A percentile compares a stretch with the other conserved stretches of the same genome.
Conservation (phyloP, 2,797 vertebrate species). For the Diplodus sargus region DNA sequence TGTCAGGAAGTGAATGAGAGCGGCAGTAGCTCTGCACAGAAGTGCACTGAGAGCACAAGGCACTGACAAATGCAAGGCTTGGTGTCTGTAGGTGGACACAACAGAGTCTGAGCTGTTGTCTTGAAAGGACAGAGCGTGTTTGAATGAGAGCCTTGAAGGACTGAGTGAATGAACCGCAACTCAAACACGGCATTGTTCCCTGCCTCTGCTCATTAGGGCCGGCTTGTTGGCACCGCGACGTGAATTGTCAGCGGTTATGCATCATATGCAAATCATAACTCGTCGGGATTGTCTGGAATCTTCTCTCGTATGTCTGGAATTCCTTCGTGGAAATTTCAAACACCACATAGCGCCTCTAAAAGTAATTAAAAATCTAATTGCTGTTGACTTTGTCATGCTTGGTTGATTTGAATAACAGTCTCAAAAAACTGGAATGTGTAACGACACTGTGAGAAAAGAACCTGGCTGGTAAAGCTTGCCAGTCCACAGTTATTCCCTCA, state of each 20-base stretch:
- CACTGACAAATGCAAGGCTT: conserved; percentile 27
- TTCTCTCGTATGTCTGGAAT: conserved; percentile 44
- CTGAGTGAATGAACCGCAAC: conserved; percentile 43
- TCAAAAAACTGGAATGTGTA: conserved; percentile 3
- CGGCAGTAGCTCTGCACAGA: conserved; percentile 39
- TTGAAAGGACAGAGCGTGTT: conserved; percentile 45
- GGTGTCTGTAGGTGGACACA: conserved; percentile 52
- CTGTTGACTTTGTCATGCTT: conserved; percentile 41
- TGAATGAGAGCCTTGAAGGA: conserved; percentile 46
- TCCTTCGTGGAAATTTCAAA: conserved; percentile 36
- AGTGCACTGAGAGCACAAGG: conserved; percentile 23
- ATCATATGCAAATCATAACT: conserved; percentile 68
- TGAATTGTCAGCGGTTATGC: conserved; percentile 33
- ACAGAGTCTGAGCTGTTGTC: conserved; percentile 43
- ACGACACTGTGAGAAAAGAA: conserved; percentile 1
- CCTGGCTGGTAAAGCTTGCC: not conserved
- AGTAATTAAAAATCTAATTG: conserved; percentile 35
- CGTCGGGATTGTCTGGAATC: conserved; percentile 56
- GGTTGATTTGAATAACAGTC: not conserved
- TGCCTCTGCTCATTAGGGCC: conserved; percentile 53
- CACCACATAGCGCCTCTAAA: conserved; percentile 26
- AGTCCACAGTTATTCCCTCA: conserved; percentile 16
- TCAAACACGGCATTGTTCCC: conserved; percentile 59
- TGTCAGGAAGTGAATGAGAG: conserved; percentile 60
- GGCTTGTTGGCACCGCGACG: conserved; percentile 55